phyloP scores from a whole-genome alignment of 2,797 vertebrate species.

The Poecilia velifera region DNA sequence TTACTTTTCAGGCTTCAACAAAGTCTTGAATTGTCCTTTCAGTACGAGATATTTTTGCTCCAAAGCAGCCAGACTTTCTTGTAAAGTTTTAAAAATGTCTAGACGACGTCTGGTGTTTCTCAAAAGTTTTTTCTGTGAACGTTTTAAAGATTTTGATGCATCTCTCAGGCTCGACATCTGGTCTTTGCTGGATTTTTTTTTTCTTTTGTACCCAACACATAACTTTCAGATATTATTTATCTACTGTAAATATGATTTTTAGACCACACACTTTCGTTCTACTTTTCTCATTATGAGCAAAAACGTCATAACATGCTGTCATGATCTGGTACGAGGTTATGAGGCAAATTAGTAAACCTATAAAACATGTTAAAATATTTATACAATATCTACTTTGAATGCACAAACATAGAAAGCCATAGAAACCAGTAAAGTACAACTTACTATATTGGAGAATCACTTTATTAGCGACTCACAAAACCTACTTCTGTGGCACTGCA shows the following conservation, averaged over 20 bases:
- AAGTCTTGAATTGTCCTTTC: background rate
- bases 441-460: background rate
- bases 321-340: background rate
- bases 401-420: background rate
- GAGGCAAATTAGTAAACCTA: background rate
- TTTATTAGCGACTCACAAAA: background rate
- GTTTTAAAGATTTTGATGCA: background rate
- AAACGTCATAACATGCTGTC: too few species aligned
- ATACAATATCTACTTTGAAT: background rate
- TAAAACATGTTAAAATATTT: background rate
- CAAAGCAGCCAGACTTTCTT: background rate
- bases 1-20: conserved; percentile 1
- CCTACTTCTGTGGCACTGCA: background rate
- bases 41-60: background rate
- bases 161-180: background rate
- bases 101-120: background rate
- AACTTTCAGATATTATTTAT: background rate
- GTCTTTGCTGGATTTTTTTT: background rate
- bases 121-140: background rate
- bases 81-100: background rate
- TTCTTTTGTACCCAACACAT: background rate
- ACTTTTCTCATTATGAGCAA: background rate
- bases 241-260: background rate
- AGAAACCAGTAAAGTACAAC: background rate
- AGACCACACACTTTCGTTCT: background rate